Evolutionary conservation across 2,113 vertebrate species (phyloP), one percentile per base, ranked within the genome.

Genomic region (Desmodus rotundus): DNA sequence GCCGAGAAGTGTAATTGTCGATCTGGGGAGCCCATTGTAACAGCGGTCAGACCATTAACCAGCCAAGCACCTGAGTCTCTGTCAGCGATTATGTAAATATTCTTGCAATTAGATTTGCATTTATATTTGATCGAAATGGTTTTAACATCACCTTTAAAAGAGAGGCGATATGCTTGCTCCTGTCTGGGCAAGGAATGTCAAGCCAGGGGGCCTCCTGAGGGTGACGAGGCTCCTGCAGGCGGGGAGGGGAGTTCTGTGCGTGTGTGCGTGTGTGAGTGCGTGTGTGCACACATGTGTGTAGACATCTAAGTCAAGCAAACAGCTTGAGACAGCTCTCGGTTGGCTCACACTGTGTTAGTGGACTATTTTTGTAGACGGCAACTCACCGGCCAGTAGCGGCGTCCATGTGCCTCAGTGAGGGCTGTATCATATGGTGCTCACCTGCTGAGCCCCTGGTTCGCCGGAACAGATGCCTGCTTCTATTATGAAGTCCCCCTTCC

Each of bases 21-120:
- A 72, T 26, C 61, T 20, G 77, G 65, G 93, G 56, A 93, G 73
- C 72, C 89, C 3, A 47, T 56, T 45, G 45, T 76, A 83, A 87
- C 68, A n/a, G 58, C 17, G 54, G 70, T 72, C 90, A n/a, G 88
- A 58, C 72, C 96, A 91, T 95, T 95, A 97, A 67, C 78, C 7
- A 8, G 70, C 31, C 84, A 84, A 77, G 56, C 87, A 96, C 92
- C 96, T 94, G 96, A 82, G 78, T 85, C 91, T 91, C 36, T 78
- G 68, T 54, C 85, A 76, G 94, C 94, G 95, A 76, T 94, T 97
- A 96, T 87, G 87, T 58, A 96, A 94, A 83, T 94, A 72, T 65
- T 36, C 76, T 72, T 22, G 26, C 54, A 86, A 89, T 93, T 88
- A 96, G n/a, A 96, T 68, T 95, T 97, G 85, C 93, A 95, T 95